These are phyloP conservation scores for Morpho achilles DNA, from an alignment of 2,888 invertebrate species.

Conservation along the genomic window DNA sequence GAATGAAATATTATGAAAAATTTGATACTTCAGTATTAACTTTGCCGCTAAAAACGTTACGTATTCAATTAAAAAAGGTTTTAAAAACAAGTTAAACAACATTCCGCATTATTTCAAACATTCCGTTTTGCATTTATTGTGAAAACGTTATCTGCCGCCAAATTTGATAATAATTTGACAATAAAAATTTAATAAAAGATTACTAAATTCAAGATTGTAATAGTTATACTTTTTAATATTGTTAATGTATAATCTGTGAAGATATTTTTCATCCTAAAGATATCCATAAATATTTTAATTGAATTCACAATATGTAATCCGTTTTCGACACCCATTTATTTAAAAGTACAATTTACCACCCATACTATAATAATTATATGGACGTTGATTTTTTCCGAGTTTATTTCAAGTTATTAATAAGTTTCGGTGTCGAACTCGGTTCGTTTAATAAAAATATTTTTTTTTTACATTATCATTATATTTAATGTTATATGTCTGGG, in stretches of 20 bases:
- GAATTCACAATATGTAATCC: background rate
- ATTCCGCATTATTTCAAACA: background rate
- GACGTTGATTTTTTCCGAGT: slow-evolving; percentile 33
- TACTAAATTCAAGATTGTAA: no score
- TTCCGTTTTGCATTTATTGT: background rate
- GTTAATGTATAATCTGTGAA: no score
- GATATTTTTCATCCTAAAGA: no score
- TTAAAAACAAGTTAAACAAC: background rate
- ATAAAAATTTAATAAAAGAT: background rate
- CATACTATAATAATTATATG: slow-evolving; percentile 20
- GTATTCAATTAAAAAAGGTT: no score
- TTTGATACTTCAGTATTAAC: no score
- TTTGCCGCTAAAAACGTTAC: no score
- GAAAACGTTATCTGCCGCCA: slow-evolving; percentile 5
- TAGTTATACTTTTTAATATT: no score
- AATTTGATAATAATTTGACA: background rate
- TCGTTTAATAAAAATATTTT: background rate
- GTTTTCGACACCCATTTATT: slow-evolving; percentile 8
- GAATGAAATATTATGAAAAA: no score
- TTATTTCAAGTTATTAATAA: slow-evolving; percentile 26
- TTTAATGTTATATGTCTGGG: no score
- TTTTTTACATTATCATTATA: no score
- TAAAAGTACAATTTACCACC: slow-evolving; percentile 29
- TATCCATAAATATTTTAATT: no score
- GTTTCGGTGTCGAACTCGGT: slow-evolving; percentile 5